Conservation (phyloP, 2,113 vertebrate species). For the Macquaria ambigua region DNA sequence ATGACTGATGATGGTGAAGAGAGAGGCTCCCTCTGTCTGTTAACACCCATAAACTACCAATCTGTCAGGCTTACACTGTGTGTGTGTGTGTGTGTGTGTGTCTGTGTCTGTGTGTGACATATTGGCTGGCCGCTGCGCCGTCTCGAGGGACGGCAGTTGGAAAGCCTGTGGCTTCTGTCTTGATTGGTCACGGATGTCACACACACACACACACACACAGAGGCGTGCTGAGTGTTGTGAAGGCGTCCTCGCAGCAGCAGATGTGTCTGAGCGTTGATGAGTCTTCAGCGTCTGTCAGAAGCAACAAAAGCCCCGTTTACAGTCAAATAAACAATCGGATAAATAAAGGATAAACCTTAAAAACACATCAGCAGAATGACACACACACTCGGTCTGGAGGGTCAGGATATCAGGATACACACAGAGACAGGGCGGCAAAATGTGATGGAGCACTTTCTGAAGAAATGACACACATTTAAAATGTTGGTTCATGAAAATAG, state of each 20-base stretch:
- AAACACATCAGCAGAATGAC: conserved; percentile 14
- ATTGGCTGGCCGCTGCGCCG: conserved; percentile 43
- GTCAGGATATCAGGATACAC: too few species aligned
- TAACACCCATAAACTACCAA: conserved; percentile 83
- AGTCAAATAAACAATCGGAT: conserved; percentile 42
- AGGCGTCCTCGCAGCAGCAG: conserved; percentile 59
- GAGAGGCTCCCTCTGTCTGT: conserved; percentile 78
- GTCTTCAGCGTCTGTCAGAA: conserved; percentile 51
- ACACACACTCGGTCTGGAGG: too few species aligned
- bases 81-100: conserved; percentile 45
- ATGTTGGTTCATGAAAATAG: too few species aligned
- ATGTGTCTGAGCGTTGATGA: conserved; percentile 60
- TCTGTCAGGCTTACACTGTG: conserved; percentile 71
- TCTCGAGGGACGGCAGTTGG: conserved; percentile 77
- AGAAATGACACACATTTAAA: too few species aligned
- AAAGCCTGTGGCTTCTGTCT: conserved; percentile 79
- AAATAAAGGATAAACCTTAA: conserved; percentile 10
- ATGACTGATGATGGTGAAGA: conserved; percentile 78
- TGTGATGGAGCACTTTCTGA: neutral
- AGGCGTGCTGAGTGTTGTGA: neutral
- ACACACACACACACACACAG: conserved; percentile 4
- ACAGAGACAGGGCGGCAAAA: neutral
- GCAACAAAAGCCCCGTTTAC: conserved; percentile 52
- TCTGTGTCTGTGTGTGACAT: conserved; percentile 47
- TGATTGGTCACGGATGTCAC: conserved; percentile 76